Percentiles rank a stretch among this genome's conserved stretches.
These are phyloP conservation scores for Psix sp. DNA, from an alignment of 1,140 invertebrate species.

Conservation along the genomic window DNA sequence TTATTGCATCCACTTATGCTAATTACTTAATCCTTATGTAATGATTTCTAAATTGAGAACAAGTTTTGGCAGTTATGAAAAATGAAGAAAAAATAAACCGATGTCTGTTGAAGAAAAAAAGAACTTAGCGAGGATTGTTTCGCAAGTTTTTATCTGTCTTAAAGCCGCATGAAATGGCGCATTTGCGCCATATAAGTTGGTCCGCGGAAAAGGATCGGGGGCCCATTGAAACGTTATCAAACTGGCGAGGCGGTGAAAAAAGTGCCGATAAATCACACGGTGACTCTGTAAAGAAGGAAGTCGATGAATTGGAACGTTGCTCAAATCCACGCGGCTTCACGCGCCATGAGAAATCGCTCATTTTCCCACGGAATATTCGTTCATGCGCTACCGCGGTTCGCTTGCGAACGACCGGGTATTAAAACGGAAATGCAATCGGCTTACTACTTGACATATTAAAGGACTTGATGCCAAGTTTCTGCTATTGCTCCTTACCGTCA, in stretches of 20 bases:
- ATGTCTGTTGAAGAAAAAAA: no score
- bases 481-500: conserved; percentile 37
- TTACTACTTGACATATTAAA: conserved; percentile 55
- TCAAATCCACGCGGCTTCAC: conserved; percentile 58
- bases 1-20: no score
- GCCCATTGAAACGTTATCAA: conserved; percentile 52
- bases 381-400: conserved; percentile 53
- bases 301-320: conserved; percentile 64
- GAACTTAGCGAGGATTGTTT: no score
- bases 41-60: no score
- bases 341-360: conserved; percentile 69
- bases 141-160: conserved; percentile 14
- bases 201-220: conserved; percentile 10
- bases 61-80: no score
- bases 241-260: conserved; percentile 54
- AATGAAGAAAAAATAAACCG: no score
- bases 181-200: conserved; percentile 17
- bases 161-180: conserved; percentile 6
- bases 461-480: conserved; percentile 42
- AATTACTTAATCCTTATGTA: no score
- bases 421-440: conserved; percentile 58
- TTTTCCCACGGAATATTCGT: conserved; percentile 71
- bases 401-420: conserved; percentile 41
- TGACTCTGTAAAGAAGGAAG: conserved; percentile 59
- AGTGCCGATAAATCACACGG: conserved; percentile 67